These are phyloP conservation scores for Dufourea novaeangliae DNA, from an alignment of 1,140 invertebrate species.

Conservation along the genomic window DNA sequence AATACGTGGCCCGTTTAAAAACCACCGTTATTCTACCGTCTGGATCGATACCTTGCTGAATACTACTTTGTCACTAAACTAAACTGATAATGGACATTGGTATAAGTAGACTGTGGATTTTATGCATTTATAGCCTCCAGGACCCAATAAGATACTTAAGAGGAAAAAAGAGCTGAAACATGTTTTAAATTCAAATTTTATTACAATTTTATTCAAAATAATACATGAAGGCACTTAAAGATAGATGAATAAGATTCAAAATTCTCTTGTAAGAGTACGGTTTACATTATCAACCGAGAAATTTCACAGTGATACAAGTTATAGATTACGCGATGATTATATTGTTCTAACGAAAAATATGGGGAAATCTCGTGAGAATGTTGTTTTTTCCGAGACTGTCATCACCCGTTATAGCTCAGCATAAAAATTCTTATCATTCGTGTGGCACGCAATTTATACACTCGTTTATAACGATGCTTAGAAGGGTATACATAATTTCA, in stretches of 20 bases:
- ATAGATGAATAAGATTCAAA: too few species aligned
- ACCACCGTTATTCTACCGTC: not conserved
- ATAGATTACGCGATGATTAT: not conserved
- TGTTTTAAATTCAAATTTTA: too few species aligned
- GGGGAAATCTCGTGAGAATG: not conserved
- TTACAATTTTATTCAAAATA: too few species aligned
- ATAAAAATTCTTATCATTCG: slow-evolving; percentile 2
- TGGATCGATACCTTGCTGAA: not conserved
- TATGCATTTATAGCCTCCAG: too few species aligned
- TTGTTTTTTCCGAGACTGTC: not conserved
- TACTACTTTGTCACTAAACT: not conserved
- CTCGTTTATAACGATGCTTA: not conserved
- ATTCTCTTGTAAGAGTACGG: not conserved
- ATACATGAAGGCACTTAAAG: too few species aligned
- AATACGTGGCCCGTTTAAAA: slow-evolving; percentile 29
- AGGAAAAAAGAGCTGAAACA: too few species aligned
- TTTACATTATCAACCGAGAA: not conserved
- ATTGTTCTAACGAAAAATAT: not conserved
- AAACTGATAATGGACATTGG: not conserved
- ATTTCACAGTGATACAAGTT: not conserved
- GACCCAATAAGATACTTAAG: too few species aligned
- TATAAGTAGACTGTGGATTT: too few species aligned
- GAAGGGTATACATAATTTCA: not conserved
- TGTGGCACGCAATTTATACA: not conserved
- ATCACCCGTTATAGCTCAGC: not conserved